phyloP scores from a whole-genome alignment of 2,797 vertebrate genomes.

The Halcyon badia region DNA sequence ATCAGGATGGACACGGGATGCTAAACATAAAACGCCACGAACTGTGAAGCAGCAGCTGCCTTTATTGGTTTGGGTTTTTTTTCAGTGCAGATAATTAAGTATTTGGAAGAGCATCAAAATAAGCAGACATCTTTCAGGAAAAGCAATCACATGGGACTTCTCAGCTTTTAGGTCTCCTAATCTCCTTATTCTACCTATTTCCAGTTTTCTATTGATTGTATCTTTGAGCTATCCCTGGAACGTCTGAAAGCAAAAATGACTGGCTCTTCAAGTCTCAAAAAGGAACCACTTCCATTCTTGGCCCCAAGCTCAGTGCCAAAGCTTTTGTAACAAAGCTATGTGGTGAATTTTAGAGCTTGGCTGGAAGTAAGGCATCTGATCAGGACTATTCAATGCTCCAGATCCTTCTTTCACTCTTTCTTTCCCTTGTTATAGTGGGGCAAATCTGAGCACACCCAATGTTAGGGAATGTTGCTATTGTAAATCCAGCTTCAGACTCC shows the following conservation, averaged over 20 bases:
- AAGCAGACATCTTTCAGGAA: slow-evolving; percentile 51
- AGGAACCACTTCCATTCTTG: background rate
- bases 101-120: slow-evolving; percentile 39
- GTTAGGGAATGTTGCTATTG: background rate
- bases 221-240: background rate
- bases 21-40: background rate
- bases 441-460: background rate
- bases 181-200: background rate
- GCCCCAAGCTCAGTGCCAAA: background rate
- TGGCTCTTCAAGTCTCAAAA: background rate
- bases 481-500: background rate
- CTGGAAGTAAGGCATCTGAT: background rate
- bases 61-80: slow-evolving; percentile 9
- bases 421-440: background rate
- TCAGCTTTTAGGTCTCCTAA: slow-evolving; percentile 16
- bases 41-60: slow-evolving; percentile 37
- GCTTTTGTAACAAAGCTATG: background rate
- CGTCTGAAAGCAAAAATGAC: background rate
- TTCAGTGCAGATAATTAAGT: slow-evolving; percentile 59
- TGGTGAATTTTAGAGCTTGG: background rate
- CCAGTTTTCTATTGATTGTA: background rate
- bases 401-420: background rate
- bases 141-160: slow-evolving; percentile 4
- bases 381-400: background rate
- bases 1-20: background rate